Base-by-base conservation (phyloP, 2,888 invertebrate genomes). In the Petrolisthes manimaculis region DNA sequence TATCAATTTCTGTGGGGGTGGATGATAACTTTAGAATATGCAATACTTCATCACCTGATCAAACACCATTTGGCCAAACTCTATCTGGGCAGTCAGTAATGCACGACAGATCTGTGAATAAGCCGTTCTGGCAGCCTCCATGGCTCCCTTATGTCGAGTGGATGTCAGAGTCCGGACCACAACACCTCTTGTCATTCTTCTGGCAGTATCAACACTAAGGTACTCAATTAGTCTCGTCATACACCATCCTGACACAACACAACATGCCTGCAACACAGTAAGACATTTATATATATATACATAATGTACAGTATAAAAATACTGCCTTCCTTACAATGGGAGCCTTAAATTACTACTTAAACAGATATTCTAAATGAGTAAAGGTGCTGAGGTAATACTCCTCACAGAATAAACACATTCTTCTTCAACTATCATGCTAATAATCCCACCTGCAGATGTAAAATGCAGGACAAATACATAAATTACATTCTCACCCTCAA, bases 141-240 rank as follows among this genome's bases (percentile, higher is more conserved):
- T 96, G 8, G 95, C 96, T 55, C 97, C 97, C 94, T 97, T 96
- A 92, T 97, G 97, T 3, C 97, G 94, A 91, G 96, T 96, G 80
- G 95, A 95, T 89, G 95, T 95, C 88, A 96, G 93, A 56, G 96
- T 95, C 83, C 94, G 94, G 18, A 95, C 94, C 83, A 95, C 93
- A 88, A 95, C 95, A 91, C 93, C 94, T 84, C 94, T 92, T 85
- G 94, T 93, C 53, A 93, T 92, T 24, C 91, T 92, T 12, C 85
- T 24, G 5, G 85, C 55, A 51, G 91, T 82, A 9, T 89, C 69
- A 14, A 81, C 89, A 37, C 80, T 86, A n/a, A 80, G 21, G 51
- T 71, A n/a, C 24, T 83, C 61, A 53, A 87, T 21, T 71, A 84
- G 85, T 12, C 51, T 83, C 53, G 85, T 77, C 0, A 89, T 89